phyloP scores from a whole-genome alignment of 2,797 vertebrate genomes.

The Esox masquinongy region DNA sequence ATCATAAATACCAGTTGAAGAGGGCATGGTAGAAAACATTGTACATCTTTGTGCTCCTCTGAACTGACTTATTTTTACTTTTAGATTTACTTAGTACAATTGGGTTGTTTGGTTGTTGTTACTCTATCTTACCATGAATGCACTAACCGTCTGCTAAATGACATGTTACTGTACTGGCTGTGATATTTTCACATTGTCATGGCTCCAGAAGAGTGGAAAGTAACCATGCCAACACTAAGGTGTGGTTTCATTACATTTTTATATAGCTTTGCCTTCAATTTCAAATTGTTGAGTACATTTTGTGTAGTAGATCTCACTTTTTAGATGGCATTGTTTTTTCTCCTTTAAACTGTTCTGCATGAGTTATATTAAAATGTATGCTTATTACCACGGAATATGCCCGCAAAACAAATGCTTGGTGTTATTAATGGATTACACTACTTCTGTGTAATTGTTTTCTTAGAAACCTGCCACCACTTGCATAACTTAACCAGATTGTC shows the following conservation, averaged over 20 bases:
- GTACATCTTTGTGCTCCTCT: neutral
- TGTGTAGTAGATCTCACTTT: neutral
- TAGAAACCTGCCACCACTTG: neutral
- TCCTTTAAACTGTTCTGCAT: neutral
- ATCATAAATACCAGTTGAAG: slow-evolving; percentile 1
- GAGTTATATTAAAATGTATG: neutral
- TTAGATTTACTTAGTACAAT: too few relatives aligned
- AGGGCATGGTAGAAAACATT: neutral
- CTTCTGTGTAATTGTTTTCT: neutral
- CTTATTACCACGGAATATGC: neutral
- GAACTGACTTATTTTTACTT: neutral
- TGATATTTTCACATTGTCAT: neutral
- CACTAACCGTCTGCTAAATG: too few relatives aligned
- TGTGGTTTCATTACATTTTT: neutral
- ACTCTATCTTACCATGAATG: too few relatives aligned
- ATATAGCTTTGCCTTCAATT: neutral
- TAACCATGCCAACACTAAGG: neutral
- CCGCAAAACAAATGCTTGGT: neutral
- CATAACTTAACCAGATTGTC: neutral
- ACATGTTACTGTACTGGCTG: neutral
- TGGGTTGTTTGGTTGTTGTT: too few relatives aligned
- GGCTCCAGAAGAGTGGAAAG: neutral
- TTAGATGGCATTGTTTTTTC: neutral
- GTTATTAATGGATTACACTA: neutral
- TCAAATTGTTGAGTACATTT: neutral